These are phyloP conservation scores for Bubalus kerabau DNA, from an alignment of 2,113 vertebrate genomes.

Conservation along the genomic window DNA sequence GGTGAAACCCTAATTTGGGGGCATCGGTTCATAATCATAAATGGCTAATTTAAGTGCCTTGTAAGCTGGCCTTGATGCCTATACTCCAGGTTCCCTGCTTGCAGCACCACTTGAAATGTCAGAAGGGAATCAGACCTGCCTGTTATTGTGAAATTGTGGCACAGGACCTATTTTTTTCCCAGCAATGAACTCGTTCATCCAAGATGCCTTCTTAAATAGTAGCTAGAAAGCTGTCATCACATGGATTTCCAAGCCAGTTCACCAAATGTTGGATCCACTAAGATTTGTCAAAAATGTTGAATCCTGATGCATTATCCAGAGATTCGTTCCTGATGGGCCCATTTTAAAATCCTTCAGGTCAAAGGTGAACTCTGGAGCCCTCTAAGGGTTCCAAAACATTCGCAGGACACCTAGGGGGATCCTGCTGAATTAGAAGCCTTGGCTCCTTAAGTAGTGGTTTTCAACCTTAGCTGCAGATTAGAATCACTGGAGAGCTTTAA, in stretches of 20 bases:
- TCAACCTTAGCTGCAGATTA: neutral
- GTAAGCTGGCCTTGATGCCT: neutral
- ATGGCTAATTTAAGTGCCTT: neutral
- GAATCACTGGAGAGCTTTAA: neutral
- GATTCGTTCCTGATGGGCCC: neutral
- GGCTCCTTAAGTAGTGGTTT: neutral
- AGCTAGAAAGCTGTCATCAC: neutral
- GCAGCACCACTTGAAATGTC: neutral
- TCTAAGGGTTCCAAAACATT: neutral
- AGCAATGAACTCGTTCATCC: neutral
- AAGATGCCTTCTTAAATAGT: neutral
- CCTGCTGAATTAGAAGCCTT: neutral
- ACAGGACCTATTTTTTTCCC: neutral
- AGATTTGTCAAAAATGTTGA: neutral
- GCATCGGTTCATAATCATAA: neutral
- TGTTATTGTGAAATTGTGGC: neutral
- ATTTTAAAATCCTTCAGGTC: neutral
- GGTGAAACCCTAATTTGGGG: neutral
- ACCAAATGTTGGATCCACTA: neutral
- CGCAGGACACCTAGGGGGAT: neutral
- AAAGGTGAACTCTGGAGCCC: neutral
- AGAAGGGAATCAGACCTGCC: neutral
- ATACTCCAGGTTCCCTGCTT: neutral
- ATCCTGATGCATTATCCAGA: neutral
- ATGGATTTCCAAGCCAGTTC: neutral